Evolutionary conservation across 2,113 vertebrate genomes (phyloP), one percentile per base, ranked within the genome.

Genomic region (Romanogobio albipinnatus): DNA sequence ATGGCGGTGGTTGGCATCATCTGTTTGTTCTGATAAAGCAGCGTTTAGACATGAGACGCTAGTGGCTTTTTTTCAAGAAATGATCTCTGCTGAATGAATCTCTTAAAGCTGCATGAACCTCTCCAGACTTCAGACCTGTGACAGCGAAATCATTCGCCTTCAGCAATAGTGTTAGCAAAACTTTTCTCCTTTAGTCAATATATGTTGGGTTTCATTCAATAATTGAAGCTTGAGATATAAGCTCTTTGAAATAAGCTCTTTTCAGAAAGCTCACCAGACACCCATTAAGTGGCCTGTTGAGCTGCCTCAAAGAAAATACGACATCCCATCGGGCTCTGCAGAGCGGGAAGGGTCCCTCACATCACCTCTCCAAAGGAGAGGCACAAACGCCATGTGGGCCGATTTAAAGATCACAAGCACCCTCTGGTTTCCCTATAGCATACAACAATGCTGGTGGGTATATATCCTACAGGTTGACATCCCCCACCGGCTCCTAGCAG

Each of bases 1-100:
- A 5, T 43, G 76, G 76, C 81, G 17, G 43, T 49, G 49, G 56
- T 82, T 78, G 76, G 75, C 86, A 68, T 74, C 71, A 61, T 84
- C 74, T 84, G 81, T 64, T 56, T 58, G 77, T 51, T 75, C 75
- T 84, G 87, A 85, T 88, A 76, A 84, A 88, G 75, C 74, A 47
- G 43, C 14, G 4, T 58, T 79, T 26, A 59, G 26, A 85, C 62
- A 77, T 1, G 8, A n/a, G 26, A 53, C 45, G 4, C 61, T 49
- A 15, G 39, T 80, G 78, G 15, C 61, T 81, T 81, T 80, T 15
- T 81, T 39, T 68, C 15, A 76, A 51, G 26, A 24, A 49, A 43
- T 14, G 9, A 33, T 77, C 22, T 58, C 17, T 77, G 17, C 51
- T 58, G 75, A 77, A 59, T 39, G 29, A 45, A 49, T 26, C 59